These are phyloP conservation scores for Philypnodon macrostomus DNA, from an alignment of 2,797 vertebrate species.

Conservation along the genomic window DNA sequence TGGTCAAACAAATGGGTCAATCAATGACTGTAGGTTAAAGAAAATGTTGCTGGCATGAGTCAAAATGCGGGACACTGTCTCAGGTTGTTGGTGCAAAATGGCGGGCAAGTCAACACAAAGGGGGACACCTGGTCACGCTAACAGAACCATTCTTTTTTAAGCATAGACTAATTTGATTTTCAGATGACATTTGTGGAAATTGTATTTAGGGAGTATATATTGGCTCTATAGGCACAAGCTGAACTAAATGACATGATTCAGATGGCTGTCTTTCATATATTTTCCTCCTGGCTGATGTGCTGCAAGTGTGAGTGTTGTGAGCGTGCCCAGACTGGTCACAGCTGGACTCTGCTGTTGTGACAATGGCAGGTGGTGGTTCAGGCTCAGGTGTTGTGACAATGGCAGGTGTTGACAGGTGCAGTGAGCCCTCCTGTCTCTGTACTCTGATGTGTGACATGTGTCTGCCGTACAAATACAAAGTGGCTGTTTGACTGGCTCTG, in stretches of 20 bases:
- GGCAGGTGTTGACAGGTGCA: slow-evolving; percentile 45
- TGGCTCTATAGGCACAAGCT: no score
- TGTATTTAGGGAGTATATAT: no score
- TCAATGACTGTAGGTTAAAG: no score
- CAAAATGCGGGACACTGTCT: no score
- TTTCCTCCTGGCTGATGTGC: slow-evolving; percentile 16
- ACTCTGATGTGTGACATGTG: slow-evolving; percentile 55
- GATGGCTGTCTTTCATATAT: fast-evolving
- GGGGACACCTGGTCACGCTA: no score
- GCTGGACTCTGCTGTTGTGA: slow-evolving; percentile 21
- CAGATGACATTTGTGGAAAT: no score
- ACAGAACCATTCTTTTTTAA: no score
- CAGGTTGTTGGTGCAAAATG: no score
- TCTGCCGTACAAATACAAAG: slow-evolving; percentile 46
- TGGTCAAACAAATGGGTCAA: no score
- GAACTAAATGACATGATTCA: not conserved
- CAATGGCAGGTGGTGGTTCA: slow-evolving; percentile 48
- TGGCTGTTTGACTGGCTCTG: slow-evolving; percentile 49
- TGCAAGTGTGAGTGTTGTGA: slow-evolving; percentile 24
- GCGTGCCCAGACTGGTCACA: slow-evolving; percentile 2
- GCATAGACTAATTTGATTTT: no score
- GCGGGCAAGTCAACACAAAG: no score
- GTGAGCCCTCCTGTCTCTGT: slow-evolving; percentile 30
- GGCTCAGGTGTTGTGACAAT: slow-evolving; percentile 32
- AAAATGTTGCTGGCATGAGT: no score